These are phyloP conservation scores for Coelinius sp. DNA, from an alignment of 2,888 invertebrate genomes.

Conservation along the genomic window DNA sequence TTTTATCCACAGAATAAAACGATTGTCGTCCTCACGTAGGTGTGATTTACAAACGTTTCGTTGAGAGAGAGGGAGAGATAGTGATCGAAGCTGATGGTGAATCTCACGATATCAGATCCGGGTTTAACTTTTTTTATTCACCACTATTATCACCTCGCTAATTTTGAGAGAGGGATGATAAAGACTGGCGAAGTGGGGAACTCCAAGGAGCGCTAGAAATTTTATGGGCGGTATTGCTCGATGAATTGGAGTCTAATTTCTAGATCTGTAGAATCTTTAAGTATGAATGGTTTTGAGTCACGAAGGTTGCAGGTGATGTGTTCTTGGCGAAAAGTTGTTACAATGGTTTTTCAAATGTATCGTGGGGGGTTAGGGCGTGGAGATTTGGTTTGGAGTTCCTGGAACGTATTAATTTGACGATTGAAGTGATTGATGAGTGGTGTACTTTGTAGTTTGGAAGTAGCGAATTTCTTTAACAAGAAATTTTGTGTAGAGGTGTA, in stretches of 20 bases:
- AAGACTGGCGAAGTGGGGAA: neutral
- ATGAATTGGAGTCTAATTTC: constrained; percentile 22
- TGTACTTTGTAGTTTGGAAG: constrained; percentile 55
- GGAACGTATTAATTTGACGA: constrained; percentile 62
- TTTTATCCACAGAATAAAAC: constrained; percentile 22
- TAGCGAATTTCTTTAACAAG: neutral
- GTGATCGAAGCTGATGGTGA: neutral
- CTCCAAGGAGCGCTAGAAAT: constrained; percentile 5
- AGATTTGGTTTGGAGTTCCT: constrained; percentile 53
- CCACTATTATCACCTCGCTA: constrained; percentile 12
- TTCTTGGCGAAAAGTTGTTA: constrained; percentile 6
- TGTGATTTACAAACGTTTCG: constrained; percentile 48
- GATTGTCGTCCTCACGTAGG: constrained; percentile 38
- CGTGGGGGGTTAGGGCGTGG: constrained; percentile 46
- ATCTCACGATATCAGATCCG: constrained; percentile 22
- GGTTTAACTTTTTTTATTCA: constrained; percentile 1
- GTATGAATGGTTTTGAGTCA: constrained; percentile 51
- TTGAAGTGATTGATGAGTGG: constrained; percentile 3
- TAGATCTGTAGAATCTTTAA: constrained; percentile 8
- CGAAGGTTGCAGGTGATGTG: constrained; percentile 37
- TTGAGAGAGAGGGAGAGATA: constrained; percentile 45
- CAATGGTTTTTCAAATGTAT: constrained; percentile 42
- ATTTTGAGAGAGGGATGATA: neutral
- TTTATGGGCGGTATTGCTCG: neutral
- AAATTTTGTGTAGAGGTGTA: neutral